Base-by-base conservation (phyloP, 2,113 vertebrate species). In the Heterotilapia buettikoferi region DNA sequence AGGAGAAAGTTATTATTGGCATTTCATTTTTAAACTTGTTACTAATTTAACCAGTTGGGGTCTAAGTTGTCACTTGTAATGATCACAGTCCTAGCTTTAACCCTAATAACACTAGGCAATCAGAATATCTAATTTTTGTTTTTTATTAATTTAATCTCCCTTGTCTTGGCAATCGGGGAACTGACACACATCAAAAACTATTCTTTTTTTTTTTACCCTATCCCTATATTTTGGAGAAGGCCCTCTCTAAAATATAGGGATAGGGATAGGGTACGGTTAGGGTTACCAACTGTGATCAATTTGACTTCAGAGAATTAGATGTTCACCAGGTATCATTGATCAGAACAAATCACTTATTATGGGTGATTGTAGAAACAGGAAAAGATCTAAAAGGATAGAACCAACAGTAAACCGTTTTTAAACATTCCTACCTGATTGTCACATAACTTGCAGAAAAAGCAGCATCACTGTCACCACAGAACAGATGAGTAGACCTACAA, bases 401-500 rank as follows among this genome's bases (percentile, higher is more conserved):
- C 19, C 12, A 26, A 61, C 8, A 82, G 57, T 31, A 33, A 71
- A 43, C 4, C 26, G 26, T 5, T 73, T 87, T n/a, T 56, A 33
- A 82, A 59, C n/a, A 80, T 73, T 84, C 56, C 45, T 38, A 31
- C 80, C 45, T 84, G 9, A 88, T 57, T 83, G 68, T 87, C 84
- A 89, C 86, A 79, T 90, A 84, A 86, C 68, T 84, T 33, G 18
- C 52, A 24, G 40, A 87, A 82, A 80, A 88, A 83, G 52, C 61
- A 66, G 86, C 91, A 80, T 85, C 83, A 11, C 81, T 92, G 87
- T 92, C 88, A 89, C 73, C 82, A 84, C 63, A 82, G 83, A 86
- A 84, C 89, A 89, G 90, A 90, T 92, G 84, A 87, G 84, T 89
- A 82, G 83, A 61, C 90, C 84, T 91, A 87, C 91, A 93, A 93